Conservation (phyloP, 2,888 invertebrate genomes). For the Eulithis prunata region DNA sequence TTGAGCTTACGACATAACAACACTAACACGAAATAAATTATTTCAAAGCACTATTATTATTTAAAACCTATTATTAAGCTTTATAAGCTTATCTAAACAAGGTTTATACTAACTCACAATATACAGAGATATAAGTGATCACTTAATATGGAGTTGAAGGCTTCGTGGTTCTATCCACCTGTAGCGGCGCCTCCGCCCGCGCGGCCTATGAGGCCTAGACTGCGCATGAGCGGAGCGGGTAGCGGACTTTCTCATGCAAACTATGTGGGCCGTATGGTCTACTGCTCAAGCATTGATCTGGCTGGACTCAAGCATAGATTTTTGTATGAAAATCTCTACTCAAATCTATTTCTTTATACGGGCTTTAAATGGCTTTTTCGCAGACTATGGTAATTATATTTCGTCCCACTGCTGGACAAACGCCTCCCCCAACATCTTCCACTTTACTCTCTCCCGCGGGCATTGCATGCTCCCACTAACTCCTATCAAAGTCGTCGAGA, state of each 20-base stretch:
- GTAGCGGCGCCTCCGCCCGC: slow-evolving; percentile 29
- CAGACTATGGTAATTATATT: too few relatives aligned
- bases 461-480: too few relatives aligned
- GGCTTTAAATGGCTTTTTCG: too few relatives aligned
- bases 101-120: slow-evolving; percentile 4
- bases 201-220: slow-evolving; percentile 1
- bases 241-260: not conserved
- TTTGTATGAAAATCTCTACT: too few relatives aligned
- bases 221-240: slow-evolving; percentile 11
- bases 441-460: too few relatives aligned
- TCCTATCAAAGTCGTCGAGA: too few relatives aligned
- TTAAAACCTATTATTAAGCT: not conserved
- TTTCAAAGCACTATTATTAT: slow-evolving; percentile 11
- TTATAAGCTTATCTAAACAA: slow-evolving; percentile 3
- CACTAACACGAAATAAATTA: slow-evolving; percentile 1
- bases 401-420: too few relatives aligned
- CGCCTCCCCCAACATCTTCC: too few relatives aligned
- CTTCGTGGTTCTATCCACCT: slow-evolving; percentile 21
- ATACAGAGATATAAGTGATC: slow-evolving; percentile 5
- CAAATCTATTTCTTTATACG: too few relatives aligned
- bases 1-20: not conserved
- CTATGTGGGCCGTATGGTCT: too few relatives aligned
- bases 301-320: too few relatives aligned
- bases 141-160: slow-evolving; percentile 25
- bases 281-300: too few relatives aligned